phyloP scores from a whole-genome alignment of 2,888 invertebrate species.

The Protonemura montana region DNA sequence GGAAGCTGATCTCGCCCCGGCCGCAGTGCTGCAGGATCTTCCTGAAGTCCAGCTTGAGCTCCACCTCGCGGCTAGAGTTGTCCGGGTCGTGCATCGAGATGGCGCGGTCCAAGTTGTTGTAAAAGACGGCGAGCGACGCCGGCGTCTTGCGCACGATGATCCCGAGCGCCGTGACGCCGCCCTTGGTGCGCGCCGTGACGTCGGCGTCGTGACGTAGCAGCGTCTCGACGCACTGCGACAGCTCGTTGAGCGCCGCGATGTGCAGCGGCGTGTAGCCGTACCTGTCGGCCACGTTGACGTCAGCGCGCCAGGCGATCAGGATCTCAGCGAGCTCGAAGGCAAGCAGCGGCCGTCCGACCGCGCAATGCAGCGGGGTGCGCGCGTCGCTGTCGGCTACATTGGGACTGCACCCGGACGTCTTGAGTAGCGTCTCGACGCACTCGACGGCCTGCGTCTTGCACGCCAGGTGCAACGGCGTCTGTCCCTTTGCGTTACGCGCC shows the following conservation, averaged over 20 bases:
- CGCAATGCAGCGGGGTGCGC: constrained; percentile 60
- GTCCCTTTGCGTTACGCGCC: constrained; percentile 58
- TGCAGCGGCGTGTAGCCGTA: constrained; percentile 60
- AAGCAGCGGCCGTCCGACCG: constrained; percentile 58
- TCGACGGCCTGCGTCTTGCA: constrained; percentile 57
- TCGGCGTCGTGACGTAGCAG: constrained; percentile 61
- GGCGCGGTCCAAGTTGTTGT: constrained; percentile 59
- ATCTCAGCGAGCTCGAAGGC: constrained; percentile 56
- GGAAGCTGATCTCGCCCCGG: constrained; percentile 59
- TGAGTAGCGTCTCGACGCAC: constrained; percentile 56
- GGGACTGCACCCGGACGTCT: constrained; percentile 55
- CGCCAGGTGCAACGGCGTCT: constrained; percentile 64
- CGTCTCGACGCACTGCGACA: constrained; percentile 59
- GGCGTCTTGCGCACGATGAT: constrained; percentile 61
- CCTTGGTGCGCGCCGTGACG: constrained; percentile 59
- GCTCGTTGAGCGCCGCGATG: constrained; percentile 61
- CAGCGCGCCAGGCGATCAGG: constrained; percentile 55
- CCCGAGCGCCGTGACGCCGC: constrained; percentile 59
- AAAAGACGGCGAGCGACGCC: constrained; percentile 58
- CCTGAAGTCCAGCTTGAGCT: constrained; percentile 58
- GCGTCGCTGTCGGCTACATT: constrained; percentile 58
- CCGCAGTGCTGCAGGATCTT: constrained; percentile 57
- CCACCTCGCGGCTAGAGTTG: constrained; percentile 57
- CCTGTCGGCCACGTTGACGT: constrained; percentile 57
- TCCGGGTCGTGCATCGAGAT: constrained; percentile 56